Conservation (phyloP, 2,888 invertebrate genomes). For the Cryptocephalus primarius region DNA sequence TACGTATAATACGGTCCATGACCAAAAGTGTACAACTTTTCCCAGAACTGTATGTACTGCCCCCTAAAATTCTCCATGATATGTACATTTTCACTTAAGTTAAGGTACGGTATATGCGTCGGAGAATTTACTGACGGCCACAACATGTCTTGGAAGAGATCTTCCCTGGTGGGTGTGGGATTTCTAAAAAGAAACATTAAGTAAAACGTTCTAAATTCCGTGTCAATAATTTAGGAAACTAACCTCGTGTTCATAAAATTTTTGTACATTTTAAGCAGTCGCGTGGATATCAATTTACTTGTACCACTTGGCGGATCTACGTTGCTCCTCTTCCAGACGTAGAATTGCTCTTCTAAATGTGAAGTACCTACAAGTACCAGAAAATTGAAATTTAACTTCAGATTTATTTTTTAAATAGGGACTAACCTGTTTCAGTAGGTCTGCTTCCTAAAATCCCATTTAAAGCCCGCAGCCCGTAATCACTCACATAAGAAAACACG, state of each 20-base stretch:
- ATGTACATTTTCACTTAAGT: conserved; percentile 7
- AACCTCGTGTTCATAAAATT: conserved; percentile 11
- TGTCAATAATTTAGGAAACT: not conserved
- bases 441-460: not conserved
- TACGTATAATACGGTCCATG: conserved; percentile 8
- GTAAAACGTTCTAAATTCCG: not conserved
- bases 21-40: conserved; percentile 7
- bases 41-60: conserved; percentile 9
- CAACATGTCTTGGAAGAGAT: conserved; percentile 5
- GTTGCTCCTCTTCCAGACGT: conserved; percentile 8
- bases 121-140: conserved; percentile 9
- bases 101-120: conserved; percentile 5
- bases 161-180: conserved; percentile 8
- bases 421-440: conserved; percentile 1
- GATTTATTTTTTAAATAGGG: not conserved
- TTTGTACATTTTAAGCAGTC: conserved; percentile 8
- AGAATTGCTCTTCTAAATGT: conserved; percentile 12
- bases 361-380: conserved; percentile 8
- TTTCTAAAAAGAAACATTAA: conserved; percentile 5
- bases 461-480: conserved; percentile 6
- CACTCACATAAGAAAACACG: conserved; percentile 10
- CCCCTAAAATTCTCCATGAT: conserved; percentile 7
- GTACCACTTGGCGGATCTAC: conserved; percentile 2
- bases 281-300: conserved; percentile 4
- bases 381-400: not conserved